Evolutionary conservation across 2,113 vertebrate species (phyloP).

Genomic region (Hyaena hyaena): DNA sequence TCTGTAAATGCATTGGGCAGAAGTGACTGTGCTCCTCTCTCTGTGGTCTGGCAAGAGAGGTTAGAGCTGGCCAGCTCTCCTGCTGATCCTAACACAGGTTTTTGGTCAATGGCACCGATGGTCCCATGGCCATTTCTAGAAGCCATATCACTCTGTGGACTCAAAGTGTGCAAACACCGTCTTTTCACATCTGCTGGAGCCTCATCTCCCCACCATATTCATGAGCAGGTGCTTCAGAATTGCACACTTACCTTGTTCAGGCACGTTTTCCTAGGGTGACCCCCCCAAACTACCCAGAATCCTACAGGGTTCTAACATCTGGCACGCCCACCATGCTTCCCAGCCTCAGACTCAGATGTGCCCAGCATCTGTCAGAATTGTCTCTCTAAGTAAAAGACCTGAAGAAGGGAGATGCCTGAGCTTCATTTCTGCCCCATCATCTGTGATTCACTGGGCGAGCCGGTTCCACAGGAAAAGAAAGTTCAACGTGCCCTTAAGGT

Average conservation of each 20-base stretch:
- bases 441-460: not conserved
- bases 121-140: not conserved
- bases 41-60: not conserved
- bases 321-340: not conserved
- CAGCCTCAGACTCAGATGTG: not conserved
- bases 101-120: not conserved
- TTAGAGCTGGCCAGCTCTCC: not conserved
- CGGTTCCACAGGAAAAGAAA: not conserved
- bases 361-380: not conserved
- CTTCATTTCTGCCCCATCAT: not conserved
- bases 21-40: not conserved
- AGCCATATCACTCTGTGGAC: not conserved
- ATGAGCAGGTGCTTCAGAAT: not conserved
- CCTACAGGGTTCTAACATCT: not conserved
- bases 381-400: not conserved
- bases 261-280: not conserved
- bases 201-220: rapidly evolving
- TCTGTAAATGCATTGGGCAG: not conserved
- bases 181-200: not conserved
- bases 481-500: rapidly evolving
- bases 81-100: not conserved
- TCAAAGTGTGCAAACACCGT: rapidly evolving
- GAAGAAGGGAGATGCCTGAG: not conserved
- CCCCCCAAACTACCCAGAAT: not conserved
- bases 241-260: not conserved